These are phyloP conservation scores for Trogon surrucura DNA, from an alignment of 2,113 vertebrate species.

Conservation along the genomic window DNA sequence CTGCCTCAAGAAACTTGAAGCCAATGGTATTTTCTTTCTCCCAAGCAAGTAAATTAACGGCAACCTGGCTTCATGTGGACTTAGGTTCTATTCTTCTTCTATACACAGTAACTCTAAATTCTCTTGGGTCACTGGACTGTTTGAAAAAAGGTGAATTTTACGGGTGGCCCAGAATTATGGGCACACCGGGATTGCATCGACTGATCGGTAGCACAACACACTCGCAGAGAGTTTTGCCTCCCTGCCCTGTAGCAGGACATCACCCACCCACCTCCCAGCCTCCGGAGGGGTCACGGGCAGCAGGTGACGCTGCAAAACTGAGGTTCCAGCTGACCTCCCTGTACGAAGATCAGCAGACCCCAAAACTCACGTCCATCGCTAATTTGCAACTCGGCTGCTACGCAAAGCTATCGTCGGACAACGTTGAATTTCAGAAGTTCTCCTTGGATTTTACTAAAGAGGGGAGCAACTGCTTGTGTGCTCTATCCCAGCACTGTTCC, in stretches of 20 bases:
- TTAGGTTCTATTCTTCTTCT: background rate
- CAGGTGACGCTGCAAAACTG: background rate
- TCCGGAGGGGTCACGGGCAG: background rate
- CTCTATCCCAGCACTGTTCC: background rate
- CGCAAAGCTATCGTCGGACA: background rate
- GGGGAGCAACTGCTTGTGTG: background rate
- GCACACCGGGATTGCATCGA: fast-evolving
- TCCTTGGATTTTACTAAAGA: background rate
- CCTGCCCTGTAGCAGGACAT: fast-evolving
- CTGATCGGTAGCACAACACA: background rate
- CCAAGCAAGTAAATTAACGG: background rate
- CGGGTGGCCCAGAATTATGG: background rate
- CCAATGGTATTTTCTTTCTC: background rate
- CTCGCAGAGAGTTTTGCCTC: background rate
- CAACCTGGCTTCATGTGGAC: background rate
- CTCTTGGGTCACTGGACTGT: background rate
- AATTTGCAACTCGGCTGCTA: background rate
- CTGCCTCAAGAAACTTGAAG: background rate
- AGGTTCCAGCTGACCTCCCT: background rate
- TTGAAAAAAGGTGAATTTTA: background rate
- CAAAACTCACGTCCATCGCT: background rate
- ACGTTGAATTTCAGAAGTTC: background rate
- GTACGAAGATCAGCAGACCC: background rate
- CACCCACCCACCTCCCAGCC: background rate
- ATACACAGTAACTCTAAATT: background rate